Evolutionary conservation across 2,113 vertebrate genomes (phyloP), one percentile per base, ranked within the genome.

Genomic region (Gymnocephalus cernua): DNA sequence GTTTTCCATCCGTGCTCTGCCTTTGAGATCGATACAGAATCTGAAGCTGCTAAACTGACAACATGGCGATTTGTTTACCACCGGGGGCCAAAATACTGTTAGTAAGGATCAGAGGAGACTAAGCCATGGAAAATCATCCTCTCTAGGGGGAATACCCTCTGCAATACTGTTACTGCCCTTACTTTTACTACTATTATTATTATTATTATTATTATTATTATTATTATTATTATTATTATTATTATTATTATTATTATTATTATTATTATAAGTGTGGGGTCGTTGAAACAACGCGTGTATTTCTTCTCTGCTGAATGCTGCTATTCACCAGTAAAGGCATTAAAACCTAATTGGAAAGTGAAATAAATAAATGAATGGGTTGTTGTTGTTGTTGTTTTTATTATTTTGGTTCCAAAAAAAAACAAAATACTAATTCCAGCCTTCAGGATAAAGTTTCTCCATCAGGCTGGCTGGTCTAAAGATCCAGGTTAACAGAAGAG

Each of bases 21-120:
- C 23, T 68, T 19, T 78, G 50, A 74, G 83, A 89, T 89, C 89
- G 78, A 92, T 91, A 74, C 53, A 75, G 64, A 80, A 86, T 56
- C 59, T n/a, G 32, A 79, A 79, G 83, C 83, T 81, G 88, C 80
- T 76, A 58, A 81, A 80, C 35, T 84, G 84, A 88, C 74, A 87
- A 85, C 74, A 83, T 72, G 74, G 77, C 74, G 67, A 83, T 79
- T 58, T 84, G 80, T 87, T 84, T 82, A 74, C 78, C 58, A 80
- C 80, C 54, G 58, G 77, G 74, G 74, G 82, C 45, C 50, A 80
- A 76, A 85, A 76, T 54, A 66, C 44, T 65, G 64, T 76, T 50
- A 68, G 56, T 29, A 48, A 25, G 59, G 54, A 72, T 29, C 53
- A 72, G 71, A 66, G 44, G 38, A 51, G 77, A 62, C 15, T 12